Conservation (phyloP, 2,888 invertebrate genomes). For the Barypeithes pellucidus region DNA sequence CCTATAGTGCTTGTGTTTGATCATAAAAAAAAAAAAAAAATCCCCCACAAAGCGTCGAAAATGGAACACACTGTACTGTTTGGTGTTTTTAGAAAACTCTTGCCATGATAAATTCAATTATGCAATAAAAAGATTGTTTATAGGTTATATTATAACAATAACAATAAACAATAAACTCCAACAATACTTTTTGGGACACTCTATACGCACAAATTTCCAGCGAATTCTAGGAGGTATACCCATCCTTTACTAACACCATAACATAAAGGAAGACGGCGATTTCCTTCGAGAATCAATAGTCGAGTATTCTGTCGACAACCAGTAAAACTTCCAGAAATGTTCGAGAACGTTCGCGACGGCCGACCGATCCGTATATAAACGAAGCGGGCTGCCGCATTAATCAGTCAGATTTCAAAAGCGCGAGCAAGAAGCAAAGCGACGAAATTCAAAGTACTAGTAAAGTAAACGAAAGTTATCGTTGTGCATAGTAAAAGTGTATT, state of each 20-base stretch:
- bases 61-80: too few species aligned
- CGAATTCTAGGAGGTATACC: background rate
- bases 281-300: background rate
- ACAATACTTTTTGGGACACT: slow-evolving; percentile 6
- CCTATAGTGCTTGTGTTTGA: too few species aligned
- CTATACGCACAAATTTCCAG: slow-evolving; percentile 4
- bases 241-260: background rate
- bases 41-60: too few species aligned
- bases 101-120: background rate
- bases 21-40: too few species aligned
- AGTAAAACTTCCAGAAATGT: background rate
- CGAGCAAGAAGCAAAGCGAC: background rate
- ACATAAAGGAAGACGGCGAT: background rate
- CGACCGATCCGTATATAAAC: slow-evolving; percentile 6
- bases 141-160: background rate
- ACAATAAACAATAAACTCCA: too few species aligned
- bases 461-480: background rate
- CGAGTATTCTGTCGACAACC: background rate
- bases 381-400: background rate
- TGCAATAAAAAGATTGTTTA: background rate
- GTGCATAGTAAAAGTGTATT: background rate
- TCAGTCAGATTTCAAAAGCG: slow-evolving; percentile 6
- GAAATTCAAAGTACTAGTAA: background rate
- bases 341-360: slow-evolving; percentile 1
- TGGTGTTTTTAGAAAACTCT: too few species aligned